Percentiles rank a stretch among this genome's conserved stretches.
Conservation (phyloP, 2,113 vertebrate genomes). For the Coptodon rendalli region DNA sequence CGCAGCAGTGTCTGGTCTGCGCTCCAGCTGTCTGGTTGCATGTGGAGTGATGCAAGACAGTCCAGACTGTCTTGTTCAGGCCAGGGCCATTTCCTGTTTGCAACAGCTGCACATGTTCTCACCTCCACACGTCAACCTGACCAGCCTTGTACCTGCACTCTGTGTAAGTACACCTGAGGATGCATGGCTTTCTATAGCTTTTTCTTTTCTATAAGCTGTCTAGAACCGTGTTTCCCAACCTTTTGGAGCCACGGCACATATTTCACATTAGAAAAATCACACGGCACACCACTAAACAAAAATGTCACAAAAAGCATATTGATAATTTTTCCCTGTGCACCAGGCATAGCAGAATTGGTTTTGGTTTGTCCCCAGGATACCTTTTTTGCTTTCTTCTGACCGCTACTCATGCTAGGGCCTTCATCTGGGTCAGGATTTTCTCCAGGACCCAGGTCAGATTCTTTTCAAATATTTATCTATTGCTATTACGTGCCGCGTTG, state of each 20-base stretch:
- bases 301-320: background rate
- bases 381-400: background rate
- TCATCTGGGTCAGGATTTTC: background rate
- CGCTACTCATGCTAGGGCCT: background rate
- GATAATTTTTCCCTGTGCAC: background rate
- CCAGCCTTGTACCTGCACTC: slow-evolving; percentile 81
- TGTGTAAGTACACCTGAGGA: slow-evolving; percentile 79
- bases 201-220: background rate
- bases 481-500: background rate
- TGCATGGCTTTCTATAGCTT: background rate
- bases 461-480: background rate
- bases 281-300: background rate
- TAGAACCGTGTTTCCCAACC: background rate
- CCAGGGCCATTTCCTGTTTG: slow-evolving; percentile 86
- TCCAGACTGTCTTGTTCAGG: slow-evolving; percentile 84
- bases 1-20: slow-evolving; percentile 63
- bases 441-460: background rate
- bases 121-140: slow-evolving; percentile 84
- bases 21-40: slow-evolving; percentile 81
- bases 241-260: background rate
- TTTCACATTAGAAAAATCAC: background rate
- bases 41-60: slow-evolving; percentile 86
- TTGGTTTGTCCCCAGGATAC: background rate
- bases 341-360: background rate
- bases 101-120: slow-evolving; percentile 98